phyloP scores from a whole-genome alignment of 2,113 vertebrate genomes.

The Notechis scutatus region DNA sequence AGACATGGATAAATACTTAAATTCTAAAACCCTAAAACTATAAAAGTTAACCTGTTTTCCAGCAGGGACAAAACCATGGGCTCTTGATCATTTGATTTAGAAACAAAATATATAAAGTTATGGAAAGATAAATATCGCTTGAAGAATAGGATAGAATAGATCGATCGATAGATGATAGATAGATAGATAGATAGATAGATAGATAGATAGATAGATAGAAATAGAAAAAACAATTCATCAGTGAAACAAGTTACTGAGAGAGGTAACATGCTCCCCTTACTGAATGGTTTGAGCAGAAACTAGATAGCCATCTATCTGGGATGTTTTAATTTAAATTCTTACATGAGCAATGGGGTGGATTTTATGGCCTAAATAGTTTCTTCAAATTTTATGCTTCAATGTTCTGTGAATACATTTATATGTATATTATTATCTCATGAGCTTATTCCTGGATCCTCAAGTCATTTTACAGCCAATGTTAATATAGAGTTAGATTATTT shows the following conservation, averaged over 20 bases:
- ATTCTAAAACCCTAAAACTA: neutral
- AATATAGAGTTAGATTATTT: conserved; percentile 18
- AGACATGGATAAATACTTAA: neutral
- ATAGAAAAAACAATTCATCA: neutral
- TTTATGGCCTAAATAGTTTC: neutral
- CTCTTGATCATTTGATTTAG: neutral
- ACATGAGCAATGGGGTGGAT: neutral
- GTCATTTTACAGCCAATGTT: neutral
- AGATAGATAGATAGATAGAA: neutral
- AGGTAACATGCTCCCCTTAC: neutral
- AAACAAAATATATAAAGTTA: neutral
- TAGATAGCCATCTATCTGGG: neutral
- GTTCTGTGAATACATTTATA: neutral
- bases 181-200: neutral
- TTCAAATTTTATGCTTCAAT: neutral
- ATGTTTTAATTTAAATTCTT: neutral
- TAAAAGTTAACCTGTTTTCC: neutral
- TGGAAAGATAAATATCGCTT: neutral
- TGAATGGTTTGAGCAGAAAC: neutral
- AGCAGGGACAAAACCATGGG: neutral
- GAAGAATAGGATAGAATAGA: neutral
- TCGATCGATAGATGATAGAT: too few relatives aligned
- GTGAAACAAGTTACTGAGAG: neutral
- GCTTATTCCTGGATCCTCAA: conserved; percentile 1
- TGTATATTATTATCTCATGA: conserved; percentile 18